Conservation (phyloP, 2,888 invertebrate genomes). For the Podotricha telesiphe region DNA sequence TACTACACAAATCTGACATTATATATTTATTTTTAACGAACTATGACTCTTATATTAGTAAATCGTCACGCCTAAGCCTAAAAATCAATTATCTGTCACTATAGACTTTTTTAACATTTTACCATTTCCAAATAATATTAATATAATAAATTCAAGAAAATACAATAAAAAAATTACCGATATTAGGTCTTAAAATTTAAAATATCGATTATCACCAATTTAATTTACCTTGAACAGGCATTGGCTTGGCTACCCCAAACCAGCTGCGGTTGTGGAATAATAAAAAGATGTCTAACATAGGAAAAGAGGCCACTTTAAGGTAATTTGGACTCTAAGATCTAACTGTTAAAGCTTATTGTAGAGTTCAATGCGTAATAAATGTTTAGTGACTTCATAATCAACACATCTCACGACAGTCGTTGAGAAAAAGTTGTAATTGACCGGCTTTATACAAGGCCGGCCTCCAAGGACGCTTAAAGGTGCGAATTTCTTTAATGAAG, state of each 20-base stretch:
- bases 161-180: too few species aligned
- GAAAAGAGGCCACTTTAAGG: neutral
- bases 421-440: slow-evolving; percentile 28
- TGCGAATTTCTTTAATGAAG: slow-evolving; percentile 10
- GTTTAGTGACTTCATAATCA: slow-evolving; percentile 17
- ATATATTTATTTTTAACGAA: too few species aligned
- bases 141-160: too few species aligned
- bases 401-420: slow-evolving; percentile 24
- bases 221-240: slow-evolving; percentile 10
- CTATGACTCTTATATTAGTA: too few species aligned
- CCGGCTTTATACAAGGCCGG: slow-evolving; percentile 28
- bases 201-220: neutral
- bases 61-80: too few species aligned
- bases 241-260: slow-evolving; percentile 3
- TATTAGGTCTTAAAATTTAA: too few species aligned
- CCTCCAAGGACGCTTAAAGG: slow-evolving; percentile 18
- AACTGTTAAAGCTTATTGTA: neutral
- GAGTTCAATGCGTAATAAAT: neutral
- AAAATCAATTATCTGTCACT: too few species aligned
- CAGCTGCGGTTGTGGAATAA: slow-evolving; percentile 1
- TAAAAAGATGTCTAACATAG: neutral
- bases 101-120: too few species aligned
- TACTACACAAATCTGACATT: too few species aligned
- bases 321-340: neutral
- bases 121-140: too few species aligned